phyloP scores from a whole-genome alignment of 2,888 invertebrate genomes.

The Scaptodrosophila latifasciaeformis region DNA sequence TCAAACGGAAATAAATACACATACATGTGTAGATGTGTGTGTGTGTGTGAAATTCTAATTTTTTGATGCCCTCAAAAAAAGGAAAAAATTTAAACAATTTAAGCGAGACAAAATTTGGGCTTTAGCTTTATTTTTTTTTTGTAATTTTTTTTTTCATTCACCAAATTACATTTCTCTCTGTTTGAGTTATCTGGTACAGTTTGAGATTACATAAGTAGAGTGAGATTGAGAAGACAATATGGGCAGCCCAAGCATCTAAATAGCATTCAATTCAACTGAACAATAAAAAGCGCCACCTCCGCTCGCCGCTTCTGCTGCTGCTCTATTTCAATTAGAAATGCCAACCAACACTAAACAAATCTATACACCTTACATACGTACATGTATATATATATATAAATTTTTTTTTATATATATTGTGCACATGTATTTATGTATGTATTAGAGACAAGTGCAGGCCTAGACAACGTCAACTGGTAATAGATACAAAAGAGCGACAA shows the following conservation, averaged over 20 bases:
- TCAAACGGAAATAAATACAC: background rate
- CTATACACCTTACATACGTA: slow-evolving; percentile 1
- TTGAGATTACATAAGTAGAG: background rate
- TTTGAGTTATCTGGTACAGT: too few species aligned
- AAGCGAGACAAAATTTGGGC: too few species aligned
- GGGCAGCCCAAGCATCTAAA: too few species aligned
- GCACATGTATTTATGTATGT: slow-evolving; percentile 26
- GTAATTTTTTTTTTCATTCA: background rate
- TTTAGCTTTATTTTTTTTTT: too few species aligned
- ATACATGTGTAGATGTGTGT: background rate
- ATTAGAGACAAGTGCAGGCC: slow-evolving; percentile 30
- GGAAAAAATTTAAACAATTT: too few species aligned
- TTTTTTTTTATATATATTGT: too few species aligned
- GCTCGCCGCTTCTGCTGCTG: background rate
- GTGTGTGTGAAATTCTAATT: background rate
- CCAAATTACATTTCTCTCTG: too few species aligned
- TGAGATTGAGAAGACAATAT: background rate
- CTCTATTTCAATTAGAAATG: slow-evolving; percentile 6
- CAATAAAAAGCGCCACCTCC: too few species aligned
- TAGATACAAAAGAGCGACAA: slow-evolving; percentile 36
- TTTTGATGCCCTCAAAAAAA: too few species aligned
- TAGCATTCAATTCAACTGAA: slow-evolving; percentile 13
- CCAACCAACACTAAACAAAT: background rate
- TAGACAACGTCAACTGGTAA: slow-evolving; percentile 30
- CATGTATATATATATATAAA: too few species aligned